Evolutionary conservation across 2,888 invertebrate genomes (phyloP), one percentile per base, ranked within the genome.

Genomic region (Melinopterus prodromus): DNA sequence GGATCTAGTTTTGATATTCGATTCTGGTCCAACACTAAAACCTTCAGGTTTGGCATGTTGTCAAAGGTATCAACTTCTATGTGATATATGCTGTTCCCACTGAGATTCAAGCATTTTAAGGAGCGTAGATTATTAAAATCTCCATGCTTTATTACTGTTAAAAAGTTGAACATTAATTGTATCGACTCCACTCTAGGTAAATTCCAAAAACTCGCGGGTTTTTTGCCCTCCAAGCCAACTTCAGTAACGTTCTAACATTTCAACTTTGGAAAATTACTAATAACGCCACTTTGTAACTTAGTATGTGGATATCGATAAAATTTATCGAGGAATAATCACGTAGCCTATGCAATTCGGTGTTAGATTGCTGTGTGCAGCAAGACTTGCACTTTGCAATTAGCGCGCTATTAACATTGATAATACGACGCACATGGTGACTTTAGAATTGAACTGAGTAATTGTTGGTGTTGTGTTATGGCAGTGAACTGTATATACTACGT

Each of bases 21-120:
- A 72, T 72, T 72, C 2, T 72, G 26, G 26, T 72, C 72, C 26
- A 72, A 26, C 14, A 72, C 16, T 36, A 72, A 72, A 5, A 72
- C 14, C 36, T 72, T 72, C 14, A 72, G 36, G 16, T 72, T 72
- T n/a, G 72, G 72, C 72, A 72, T 72, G n/a, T 72, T 72, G 26
- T 72, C 72, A 26, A 72, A 72, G 4, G 72, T 35, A 26, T 72
- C 72, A 6, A 4, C 72, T 6, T 72, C 72, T 4, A 72, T 72
- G 35, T 72, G 16, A 16, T 72, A 3, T 15, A 72, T 72, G 26
- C 26, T 35, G 14, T 72, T 72, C 35, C 72, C 72, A 36, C 26
- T 72, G 14, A 72, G 36, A 72, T 72, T 72, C 26, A 72, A 72
- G 1, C 14, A 35, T 6, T 72, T 72, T 6, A 72, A 26, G 3